Evolutionary conservation across 2,888 invertebrate species (phyloP), one percentile per base, ranked within the genome.

Genomic region (Leucophora obtusa): DNA sequence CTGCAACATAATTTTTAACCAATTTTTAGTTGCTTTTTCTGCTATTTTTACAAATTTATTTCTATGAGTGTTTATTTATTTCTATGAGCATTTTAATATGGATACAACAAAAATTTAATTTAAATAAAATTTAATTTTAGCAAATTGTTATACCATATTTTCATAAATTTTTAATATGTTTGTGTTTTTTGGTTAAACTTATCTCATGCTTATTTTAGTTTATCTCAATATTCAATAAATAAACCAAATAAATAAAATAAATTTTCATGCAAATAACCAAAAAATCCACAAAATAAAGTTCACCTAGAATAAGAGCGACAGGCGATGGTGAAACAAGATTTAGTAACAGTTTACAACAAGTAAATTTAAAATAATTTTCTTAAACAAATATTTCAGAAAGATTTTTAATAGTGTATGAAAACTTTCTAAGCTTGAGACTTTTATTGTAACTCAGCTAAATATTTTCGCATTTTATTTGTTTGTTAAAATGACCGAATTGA

Each of bases 151-250:
- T 24, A 5, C 5, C 5, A 24, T 5, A 24, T 6, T 28, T 28
- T 28, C 28, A 28, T 28, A 28, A 28, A 28, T 6, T 28, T 28
- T 28, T 28, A 28, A 28, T 28, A 28, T 28, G 1, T 6, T 38
- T 38, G 10, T 38, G 11, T 8, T 38, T 10, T 10, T 10, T 10
- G 10, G 38, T 14, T 11, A 1, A 38, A 38, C 10, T 38, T 38
- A 11, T 38, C 10, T 38, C 38, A 11, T 38, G 17, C 15, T 53
- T 53, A 53, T 53, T 53, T 33, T 28, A 28, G 35, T 28, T 28
- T 58, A 35, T 59, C 59, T 59, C 35, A 59, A n/a, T 59, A 35
- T 24, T 59, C 17, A 35, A 59, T 59, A 33, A 59, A 28, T 28
- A 28, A 6, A 28, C 5, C 28, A 28, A 35, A 59, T 11, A 59